Percentiles rank a stretch among this genome's conserved stretches.
Conservation (phyloP, 2,797 vertebrate genomes). For the Coregonus suidteri region DNA sequence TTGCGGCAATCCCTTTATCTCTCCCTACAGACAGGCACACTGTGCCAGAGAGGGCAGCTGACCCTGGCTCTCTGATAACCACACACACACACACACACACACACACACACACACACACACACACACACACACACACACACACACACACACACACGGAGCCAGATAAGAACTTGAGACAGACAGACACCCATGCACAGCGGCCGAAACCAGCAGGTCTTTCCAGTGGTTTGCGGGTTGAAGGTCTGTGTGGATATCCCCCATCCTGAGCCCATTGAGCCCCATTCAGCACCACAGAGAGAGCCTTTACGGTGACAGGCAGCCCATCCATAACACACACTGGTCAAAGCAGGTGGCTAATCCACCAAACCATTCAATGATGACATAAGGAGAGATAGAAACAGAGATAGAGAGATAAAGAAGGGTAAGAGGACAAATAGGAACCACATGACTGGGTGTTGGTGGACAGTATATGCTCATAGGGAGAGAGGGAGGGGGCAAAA, state of each 20-base stretch:
- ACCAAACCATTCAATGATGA: conserved; percentile 58
- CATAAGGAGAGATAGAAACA: conserved; percentile 46
- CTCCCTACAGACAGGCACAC: conserved; percentile 57
- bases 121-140: conserved; percentile 11
- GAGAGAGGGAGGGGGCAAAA: too few species aligned
- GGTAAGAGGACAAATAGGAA: too few species aligned
- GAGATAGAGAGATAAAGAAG: too few species aligned
- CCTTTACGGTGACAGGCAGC: conserved; percentile 50
- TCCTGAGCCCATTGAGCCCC: conserved; percentile 31
- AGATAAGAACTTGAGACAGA: not conserved
- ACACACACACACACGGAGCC: not conserved
- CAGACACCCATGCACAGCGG: not conserved
- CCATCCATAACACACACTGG: conserved; percentile 55
- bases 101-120: conserved; percentile 19
- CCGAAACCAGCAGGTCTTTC: conserved; percentile 30
- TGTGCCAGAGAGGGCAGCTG: conserved; percentile 34
- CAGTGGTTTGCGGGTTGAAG: conserved; percentile 37
- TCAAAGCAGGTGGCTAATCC: conserved; percentile 60
- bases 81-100: conserved; percentile 3
- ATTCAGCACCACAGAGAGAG: conserved; percentile 45
- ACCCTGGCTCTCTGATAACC: conserved; percentile 8
- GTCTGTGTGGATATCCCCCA: conserved; percentile 37
- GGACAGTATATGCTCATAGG: too few species aligned
- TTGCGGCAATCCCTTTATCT: conserved; percentile 69
- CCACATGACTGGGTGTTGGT: too few species aligned